Percentiles rank a stretch among this genome's conserved stretches.
phyloP scores from a whole-genome alignment of 2,888 invertebrate species.

The Macrophya alboannulata region DNA sequence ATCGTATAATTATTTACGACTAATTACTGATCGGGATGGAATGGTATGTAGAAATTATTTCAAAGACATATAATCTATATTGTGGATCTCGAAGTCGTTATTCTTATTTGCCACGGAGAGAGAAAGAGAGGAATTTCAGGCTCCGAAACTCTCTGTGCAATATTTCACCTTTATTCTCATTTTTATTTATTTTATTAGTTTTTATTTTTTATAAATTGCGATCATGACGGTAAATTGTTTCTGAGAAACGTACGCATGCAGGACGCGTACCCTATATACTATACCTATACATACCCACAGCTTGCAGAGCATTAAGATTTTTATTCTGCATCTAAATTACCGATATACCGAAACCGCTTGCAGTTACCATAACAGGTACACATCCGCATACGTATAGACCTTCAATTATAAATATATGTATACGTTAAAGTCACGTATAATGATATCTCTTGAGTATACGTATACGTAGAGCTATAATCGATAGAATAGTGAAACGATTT shows the following conservation, averaged over 20 bases:
- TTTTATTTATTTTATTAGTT: background rate
- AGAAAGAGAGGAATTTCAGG: conserved; percentile 2
- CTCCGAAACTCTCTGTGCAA: background rate
- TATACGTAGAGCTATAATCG: background rate
- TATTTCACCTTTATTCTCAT: background rate
- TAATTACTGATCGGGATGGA: conserved; percentile 26
- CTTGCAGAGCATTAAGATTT: background rate
- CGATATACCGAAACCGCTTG: conserved; percentile 17
- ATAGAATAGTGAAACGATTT: background rate
- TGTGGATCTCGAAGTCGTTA: background rate
- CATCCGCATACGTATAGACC: background rate
- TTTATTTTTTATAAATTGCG: background rate
- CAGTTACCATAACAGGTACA: background rate
- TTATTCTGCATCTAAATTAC: conserved; percentile 42
- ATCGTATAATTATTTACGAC: conserved; percentile 25
- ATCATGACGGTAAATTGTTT: conserved; percentile 38
- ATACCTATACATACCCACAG: background rate
- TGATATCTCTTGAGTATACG: too few relatives aligned
- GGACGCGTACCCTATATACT: background rate
- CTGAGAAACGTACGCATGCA: conserved; percentile 25
- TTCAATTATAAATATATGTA: conserved; percentile 25
- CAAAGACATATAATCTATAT: background rate
- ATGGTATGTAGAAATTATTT: background rate
- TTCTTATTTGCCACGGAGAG: background rate
- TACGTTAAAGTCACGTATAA: conserved; percentile 26